Percentiles rank a stretch among this genome's conserved stretches.
Evolutionary conservation across 2,113 vertebrate species (phyloP).

Genomic region (Cyanoderma ruficeps): DNA sequence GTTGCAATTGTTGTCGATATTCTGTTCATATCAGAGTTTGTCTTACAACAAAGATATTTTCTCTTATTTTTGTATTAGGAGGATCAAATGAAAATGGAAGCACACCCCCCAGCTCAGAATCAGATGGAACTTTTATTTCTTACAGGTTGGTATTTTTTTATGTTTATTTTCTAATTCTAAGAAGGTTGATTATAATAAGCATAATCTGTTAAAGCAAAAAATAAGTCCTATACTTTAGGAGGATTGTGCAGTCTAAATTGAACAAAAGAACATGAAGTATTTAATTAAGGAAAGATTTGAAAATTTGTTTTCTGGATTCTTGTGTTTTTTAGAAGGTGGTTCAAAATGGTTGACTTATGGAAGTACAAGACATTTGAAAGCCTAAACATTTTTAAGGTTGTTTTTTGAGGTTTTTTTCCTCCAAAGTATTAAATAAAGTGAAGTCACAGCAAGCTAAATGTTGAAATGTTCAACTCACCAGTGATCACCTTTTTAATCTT

Average conservation of each 20-base stretch:
- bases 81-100: constrained; percentile 77
- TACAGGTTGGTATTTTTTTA: constrained; percentile 72
- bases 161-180: not conserved
- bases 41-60: not conserved
- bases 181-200: not conserved
- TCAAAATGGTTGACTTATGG: not conserved
- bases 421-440: not conserved
- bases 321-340: not conserved
- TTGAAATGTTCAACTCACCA: not conserved
- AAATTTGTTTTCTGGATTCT: not conserved
- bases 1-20: not conserved
- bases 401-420: accelerated
- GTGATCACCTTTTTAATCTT: not conserved
- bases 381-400: not conserved
- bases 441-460: not conserved
- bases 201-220: not conserved
- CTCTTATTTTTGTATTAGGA: constrained; percentile 58
- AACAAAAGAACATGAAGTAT: not conserved
- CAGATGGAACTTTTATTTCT: constrained; percentile 79
- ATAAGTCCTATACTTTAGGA: not conserved
- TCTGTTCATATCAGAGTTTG: not conserved
- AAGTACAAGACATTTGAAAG: not conserved
- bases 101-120: constrained; percentile 55
- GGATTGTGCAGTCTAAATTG: not conserved
- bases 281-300: not conserved